These are phyloP conservation scores for Drosophila vallismaia DNA, from an alignment of 2,888 invertebrate genomes.

Conservation along the genomic window DNA sequence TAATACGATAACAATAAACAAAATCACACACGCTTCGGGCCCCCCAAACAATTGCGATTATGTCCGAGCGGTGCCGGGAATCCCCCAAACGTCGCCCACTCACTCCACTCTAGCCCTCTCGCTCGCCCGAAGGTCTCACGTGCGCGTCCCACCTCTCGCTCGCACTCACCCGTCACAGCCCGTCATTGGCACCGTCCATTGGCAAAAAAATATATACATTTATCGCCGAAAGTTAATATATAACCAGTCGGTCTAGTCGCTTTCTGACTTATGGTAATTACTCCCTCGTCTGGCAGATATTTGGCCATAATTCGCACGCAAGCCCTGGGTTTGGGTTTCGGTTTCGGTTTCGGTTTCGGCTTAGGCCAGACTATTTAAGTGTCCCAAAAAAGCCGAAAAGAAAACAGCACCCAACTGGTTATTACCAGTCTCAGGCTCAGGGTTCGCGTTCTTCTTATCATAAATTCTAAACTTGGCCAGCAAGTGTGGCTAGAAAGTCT, in stretches of 20 bases:
- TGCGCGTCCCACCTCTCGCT: not conserved
- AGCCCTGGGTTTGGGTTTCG: not conserved
- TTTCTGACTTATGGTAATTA: slow-evolving; percentile 37
- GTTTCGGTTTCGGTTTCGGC: not conserved
- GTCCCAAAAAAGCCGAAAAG: not conserved
- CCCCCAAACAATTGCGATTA: slow-evolving; percentile 40
- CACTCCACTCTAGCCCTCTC: not conserved
- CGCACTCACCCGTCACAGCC: not conserved
- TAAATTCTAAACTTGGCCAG: slow-evolving; percentile 1
- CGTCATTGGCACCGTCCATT: not conserved
- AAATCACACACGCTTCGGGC: slow-evolving; percentile 49
- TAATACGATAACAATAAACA: slow-evolving; percentile 44
- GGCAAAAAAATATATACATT: not conserved
- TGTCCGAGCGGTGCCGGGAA: slow-evolving; percentile 43
- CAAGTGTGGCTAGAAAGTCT: slow-evolving; percentile 2
- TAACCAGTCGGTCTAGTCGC: slow-evolving; percentile 26
- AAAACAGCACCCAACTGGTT: not conserved
- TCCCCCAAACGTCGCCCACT: slow-evolving; percentile 25
- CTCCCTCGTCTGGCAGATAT: slow-evolving; percentile 5
- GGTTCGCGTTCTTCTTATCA: not conserved
- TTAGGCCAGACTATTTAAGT: not conserved
- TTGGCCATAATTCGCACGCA: slow-evolving; percentile 5
- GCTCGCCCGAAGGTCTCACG: slow-evolving; percentile 2
- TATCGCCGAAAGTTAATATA: slow-evolving; percentile 16
- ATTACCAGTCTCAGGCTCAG: not conserved